A percentile compares a stretch with the other conserved stretches of the same genome.
Conservation (phyloP, 1,140 invertebrate genomes). For the Drosophila tani region DNA sequence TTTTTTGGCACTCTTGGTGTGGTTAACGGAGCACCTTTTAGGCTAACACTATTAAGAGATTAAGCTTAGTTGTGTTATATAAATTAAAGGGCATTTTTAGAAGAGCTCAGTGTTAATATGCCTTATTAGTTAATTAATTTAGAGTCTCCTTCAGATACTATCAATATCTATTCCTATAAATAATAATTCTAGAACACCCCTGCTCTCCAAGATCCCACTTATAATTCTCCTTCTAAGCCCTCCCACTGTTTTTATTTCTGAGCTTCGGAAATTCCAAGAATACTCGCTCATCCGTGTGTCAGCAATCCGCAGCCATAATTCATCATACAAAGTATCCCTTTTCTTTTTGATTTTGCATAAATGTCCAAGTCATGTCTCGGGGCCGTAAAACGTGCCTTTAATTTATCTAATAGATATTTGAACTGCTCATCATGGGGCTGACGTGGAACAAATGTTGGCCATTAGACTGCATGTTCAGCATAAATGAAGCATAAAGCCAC, state of each 20-base stretch:
- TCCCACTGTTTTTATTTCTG: slow-evolving; percentile 6
- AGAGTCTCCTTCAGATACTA: not conserved
- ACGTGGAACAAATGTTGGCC: slow-evolving; percentile 75
- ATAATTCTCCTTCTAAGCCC: not conserved
- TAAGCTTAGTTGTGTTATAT: not conserved
- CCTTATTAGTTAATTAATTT: too few relatives aligned
- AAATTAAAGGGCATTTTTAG: not conserved
- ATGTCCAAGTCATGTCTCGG: slow-evolving; percentile 33
- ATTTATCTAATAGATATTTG: slow-evolving; percentile 74
- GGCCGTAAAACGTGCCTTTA: slow-evolving; percentile 50
- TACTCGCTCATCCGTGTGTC: slow-evolving; percentile 11
- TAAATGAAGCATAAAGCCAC: slow-evolving; percentile 50
- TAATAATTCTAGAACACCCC: not conserved
- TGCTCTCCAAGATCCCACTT: not conserved
- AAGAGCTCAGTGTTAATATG: not conserved
- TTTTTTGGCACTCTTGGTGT: not conserved
- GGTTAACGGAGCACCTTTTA: not conserved
- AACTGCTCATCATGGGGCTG: slow-evolving; percentile 68
- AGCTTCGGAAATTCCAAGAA: slow-evolving; percentile 34
- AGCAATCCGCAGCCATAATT: slow-evolving; percentile 21
- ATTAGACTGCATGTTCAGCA: slow-evolving; percentile 65
- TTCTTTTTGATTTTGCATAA: slow-evolving; percentile 20
- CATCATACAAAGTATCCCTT: slow-evolving; percentile 24
- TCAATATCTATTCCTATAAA: not conserved
- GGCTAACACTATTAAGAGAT: not conserved